Percentiles rank a stretch among this genome's conserved stretches.
phyloP scores from a whole-genome alignment of 2,113 vertebrate species.

The Nyctibius bracteatus region DNA sequence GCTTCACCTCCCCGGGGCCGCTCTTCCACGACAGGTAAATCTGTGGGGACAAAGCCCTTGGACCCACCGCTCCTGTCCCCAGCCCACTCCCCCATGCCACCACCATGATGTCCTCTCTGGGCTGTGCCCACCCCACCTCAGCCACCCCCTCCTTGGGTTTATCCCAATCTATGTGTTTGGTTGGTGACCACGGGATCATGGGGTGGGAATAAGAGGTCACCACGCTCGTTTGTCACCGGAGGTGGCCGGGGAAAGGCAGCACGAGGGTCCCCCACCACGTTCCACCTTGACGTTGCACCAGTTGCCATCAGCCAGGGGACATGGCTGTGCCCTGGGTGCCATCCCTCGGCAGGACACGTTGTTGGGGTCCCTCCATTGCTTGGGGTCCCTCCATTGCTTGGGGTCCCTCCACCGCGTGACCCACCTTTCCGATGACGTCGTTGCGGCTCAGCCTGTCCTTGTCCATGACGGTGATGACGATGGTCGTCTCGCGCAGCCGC shows the following conservation, averaged over 20 bases:
- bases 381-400: too few relatives aligned
- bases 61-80: rapidly evolving
- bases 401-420: neutral
- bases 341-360: rapidly evolving
- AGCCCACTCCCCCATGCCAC: rapidly evolving
- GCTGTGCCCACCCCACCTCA: neutral
- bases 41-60: conserved; percentile 62
- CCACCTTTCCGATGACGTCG: conserved; percentile 98
- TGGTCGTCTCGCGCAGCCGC: conserved; percentile 95
- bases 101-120: rapidly evolving
- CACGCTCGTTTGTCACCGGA: neutral
- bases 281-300: neutral
- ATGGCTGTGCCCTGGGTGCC: rapidly evolving
- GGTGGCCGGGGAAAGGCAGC: neutral
- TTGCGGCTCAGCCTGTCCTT: conserved; percentile 97
- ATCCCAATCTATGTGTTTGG: neutral
- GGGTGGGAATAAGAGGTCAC: too few relatives aligned
- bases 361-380: too few relatives aligned
- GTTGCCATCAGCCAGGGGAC: rapidly evolving
- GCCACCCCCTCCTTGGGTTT: neutral
- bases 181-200: neutral
- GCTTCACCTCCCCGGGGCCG: conserved; percentile 94
- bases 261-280: rapidly evolving
- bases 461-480: conserved; percentile 99
- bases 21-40: conserved; percentile 99